Evolutionary conservation across 2,797 vertebrate species (phyloP), one percentile per base, ranked within the genome.

Genomic region (Hapalemur alaotrensis): DNA sequence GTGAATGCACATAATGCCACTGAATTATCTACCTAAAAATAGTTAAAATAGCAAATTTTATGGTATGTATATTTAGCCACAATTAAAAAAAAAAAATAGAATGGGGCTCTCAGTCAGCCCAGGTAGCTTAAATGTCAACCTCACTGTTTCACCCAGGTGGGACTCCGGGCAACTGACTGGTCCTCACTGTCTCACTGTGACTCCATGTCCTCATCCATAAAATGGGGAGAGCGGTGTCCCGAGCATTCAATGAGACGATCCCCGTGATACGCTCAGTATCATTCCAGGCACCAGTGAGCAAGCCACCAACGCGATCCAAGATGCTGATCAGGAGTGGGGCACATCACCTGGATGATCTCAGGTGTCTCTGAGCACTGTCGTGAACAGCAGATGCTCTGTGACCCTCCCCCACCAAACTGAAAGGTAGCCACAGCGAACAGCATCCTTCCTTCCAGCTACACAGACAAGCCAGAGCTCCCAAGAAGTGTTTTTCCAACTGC

Each of bases 241-340:
- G n/a, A 57, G 32, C 50, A 30, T 28, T 10, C 18, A 32, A 20
- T 1, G 7, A 67, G 41, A 12, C 0, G 1, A 23, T 0, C 7
- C 17, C 18, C 11, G 14, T 6, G 18, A 7, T 41, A 32, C 2
- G 0, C 50, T 43, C 17, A 43, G 52, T 25, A 4, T n/a, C 20
- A 23, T 12, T 4, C 67, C 4, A 10, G 43, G 52, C 41, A 14
- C 6, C 3, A 0, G 20, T 0, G 22, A 32, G 23, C 5, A 1
- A 20, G 48, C 32, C 11, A 20, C 20, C 28, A n/a, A 32, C 0
- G 23, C 2, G 18, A 80, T 13, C 85, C 5, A 15, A 0, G 9
- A 46, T 8, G 23, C 57, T 10, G 4, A 2, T 3, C 17, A 22
- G 25, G 57, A 50, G 13, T 14, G 20, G 48, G 50, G 18, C 23